phyloP scores from a whole-genome alignment of 1,140 invertebrate species.

The Trachymyrmex cornetzi region DNA sequence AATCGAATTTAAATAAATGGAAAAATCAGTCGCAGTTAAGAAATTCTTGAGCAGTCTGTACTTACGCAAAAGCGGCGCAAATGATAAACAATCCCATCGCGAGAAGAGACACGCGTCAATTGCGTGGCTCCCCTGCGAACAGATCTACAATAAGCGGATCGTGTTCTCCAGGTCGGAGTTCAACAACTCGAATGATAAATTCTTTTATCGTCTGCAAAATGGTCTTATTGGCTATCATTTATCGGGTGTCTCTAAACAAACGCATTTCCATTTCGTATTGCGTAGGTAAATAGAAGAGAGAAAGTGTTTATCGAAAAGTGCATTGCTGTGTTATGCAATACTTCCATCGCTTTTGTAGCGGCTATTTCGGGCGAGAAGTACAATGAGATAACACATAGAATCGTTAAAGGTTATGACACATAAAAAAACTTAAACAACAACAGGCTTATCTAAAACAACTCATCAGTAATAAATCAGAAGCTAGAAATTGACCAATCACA shows the following conservation, averaged over 20 bases:
- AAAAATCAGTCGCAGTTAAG: neutral
- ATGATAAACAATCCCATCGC: slow-evolving; percentile 24
- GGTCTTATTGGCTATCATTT: slow-evolving; percentile 9
- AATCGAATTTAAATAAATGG: neutral
- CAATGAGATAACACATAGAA: neutral
- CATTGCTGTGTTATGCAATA: slow-evolving; percentile 4
- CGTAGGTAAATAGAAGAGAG: neutral
- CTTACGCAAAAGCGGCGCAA: slow-evolving; percentile 26
- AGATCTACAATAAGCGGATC: slow-evolving; percentile 50
- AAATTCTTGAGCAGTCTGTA: slow-evolving; percentile 11
- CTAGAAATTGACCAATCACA: too few relatives aligned
- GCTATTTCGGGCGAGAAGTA: neutral
- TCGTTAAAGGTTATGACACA: neutral
- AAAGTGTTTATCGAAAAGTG: neutral
- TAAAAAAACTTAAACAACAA: too few relatives aligned
- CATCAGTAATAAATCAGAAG: too few relatives aligned
- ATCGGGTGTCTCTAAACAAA: slow-evolving; percentile 14
- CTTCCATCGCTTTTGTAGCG: neutral
- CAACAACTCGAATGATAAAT: slow-evolving; percentile 47
- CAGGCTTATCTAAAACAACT: too few relatives aligned
- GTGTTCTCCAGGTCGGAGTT: slow-evolving; percentile 63
- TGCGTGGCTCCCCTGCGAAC: slow-evolving; percentile 74
- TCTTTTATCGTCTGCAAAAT: neutral
- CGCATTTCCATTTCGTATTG: neutral
- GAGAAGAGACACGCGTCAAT: neutral